Percentiles rank a stretch among this genome's conserved stretches.
Conservation (phyloP, 2,888 invertebrate species). For the Rhaphigaster nebulosa region DNA sequence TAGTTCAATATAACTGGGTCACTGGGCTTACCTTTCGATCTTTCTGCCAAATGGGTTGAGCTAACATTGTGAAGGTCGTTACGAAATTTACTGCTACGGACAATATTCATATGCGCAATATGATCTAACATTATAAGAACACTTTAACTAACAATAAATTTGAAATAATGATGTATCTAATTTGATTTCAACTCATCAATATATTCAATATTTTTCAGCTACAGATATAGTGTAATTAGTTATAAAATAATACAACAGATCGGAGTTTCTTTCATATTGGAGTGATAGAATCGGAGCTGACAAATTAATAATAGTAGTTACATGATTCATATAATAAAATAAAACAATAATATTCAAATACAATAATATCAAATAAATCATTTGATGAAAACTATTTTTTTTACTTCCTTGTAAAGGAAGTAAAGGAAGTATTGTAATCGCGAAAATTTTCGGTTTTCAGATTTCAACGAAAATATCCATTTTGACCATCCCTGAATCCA, state of each 20-base stretch:
- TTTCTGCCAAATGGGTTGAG: conserved; percentile 44
- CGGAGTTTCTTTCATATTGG: neutral
- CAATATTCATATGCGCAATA: neutral
- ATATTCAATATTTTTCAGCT: neutral
- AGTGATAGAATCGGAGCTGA: neutral
- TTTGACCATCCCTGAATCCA: too few species aligned
- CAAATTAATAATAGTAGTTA: neutral
- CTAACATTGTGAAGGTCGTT: conserved; percentile 19
- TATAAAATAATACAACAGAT: neutral
- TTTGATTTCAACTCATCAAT: neutral
- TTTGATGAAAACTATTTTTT: too few species aligned
- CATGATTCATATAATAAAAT: neutral
- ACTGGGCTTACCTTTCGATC: conserved; percentile 16
- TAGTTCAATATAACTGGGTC: conserved; percentile 39
- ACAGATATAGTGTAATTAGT: neutral
- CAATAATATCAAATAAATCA: too few species aligned
- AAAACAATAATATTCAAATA: neutral
- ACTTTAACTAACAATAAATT: neutral
- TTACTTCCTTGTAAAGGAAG: too few species aligned
- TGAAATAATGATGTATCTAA: neutral
- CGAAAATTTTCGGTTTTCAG: too few species aligned
- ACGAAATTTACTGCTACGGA: neutral
- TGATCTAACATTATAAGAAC: neutral
- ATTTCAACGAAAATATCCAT: too few species aligned
- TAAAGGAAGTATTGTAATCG: too few species aligned